Base-by-base conservation (phyloP, 2,113 vertebrate genomes). In the Corvus hawaiiensis region DNA sequence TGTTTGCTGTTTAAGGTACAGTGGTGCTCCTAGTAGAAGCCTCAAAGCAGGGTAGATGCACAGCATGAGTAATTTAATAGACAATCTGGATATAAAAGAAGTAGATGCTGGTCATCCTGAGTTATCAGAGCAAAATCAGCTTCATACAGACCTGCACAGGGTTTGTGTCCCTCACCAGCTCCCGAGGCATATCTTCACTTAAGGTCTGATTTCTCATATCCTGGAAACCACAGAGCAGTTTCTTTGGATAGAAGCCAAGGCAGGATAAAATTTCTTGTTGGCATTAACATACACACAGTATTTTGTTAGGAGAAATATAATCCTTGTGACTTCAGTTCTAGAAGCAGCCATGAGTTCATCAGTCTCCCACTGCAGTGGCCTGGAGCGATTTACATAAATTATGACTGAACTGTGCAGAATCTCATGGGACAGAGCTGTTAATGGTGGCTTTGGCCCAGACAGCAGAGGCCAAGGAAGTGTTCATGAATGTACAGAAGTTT, bases 51-150 rank as follows among this genome's bases (percentile, higher is more conserved):
- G 59, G 30, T 3, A 55, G 19, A 35, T 20, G 32, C 8, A 52
- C 3, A 3, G 39, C 17, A 19, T 39, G 37, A 94, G 32, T 46
- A 48, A 52, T 80, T 83, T 67, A 72, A 67, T 39, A 49, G 37
- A 68, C 32, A 76, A 33, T 68, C 33, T 37, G 48, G 39, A 64
- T 52, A 39, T 12, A 15, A 73, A 76, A 83, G 48, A 46, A 80
- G 41, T 5, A 55, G 44, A 39, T n/a, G 22, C 32, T 46, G 37
- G 33, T 81, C 14, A 52, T 24, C 0, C 0, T 41, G 37, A 69
- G 46, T 73, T 89, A 54, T 3, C 23, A 69, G 49, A 48, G 32
- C 22, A 86, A 76, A 64, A 56, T 10, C 79, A 83, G 54, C 49
- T 79, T 55, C 48, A 37, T 3, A 0, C 55, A 66, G 54, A 68